Conservation (phyloP, 2,888 invertebrate species). For the Sarcophaga rosellei region DNA sequence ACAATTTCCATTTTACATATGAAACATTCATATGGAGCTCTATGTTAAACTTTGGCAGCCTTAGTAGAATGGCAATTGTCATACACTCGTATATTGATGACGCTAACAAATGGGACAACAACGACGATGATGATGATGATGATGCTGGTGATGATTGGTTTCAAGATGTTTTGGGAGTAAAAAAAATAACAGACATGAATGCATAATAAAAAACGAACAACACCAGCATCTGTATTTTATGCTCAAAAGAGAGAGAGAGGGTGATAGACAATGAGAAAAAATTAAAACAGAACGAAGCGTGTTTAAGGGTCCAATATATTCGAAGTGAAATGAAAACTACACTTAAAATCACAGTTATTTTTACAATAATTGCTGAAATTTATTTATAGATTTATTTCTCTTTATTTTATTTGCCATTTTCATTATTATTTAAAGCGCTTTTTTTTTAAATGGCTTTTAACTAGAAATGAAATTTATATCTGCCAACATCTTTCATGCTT, state of each 20-base stretch:
- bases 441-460: background rate
- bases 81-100: conserved; percentile 40
- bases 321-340: background rate
- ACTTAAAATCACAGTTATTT: background rate
- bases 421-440: background rate
- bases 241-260: no score
- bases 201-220: background rate
- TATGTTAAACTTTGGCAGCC: no score
- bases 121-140: no score
- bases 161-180: background rate
- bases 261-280: background rate
- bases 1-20: conserved; percentile 13
- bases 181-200: background rate
- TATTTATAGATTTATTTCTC: background rate
- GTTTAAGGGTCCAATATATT: conserved; percentile 37
- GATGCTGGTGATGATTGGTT: conserved; percentile 34
- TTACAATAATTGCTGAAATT: background rate
- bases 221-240: background rate
- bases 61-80: conserved; percentile 12
- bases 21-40: conserved; percentile 5
- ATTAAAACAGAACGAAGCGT: conserved; percentile 1
- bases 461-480: conserved; percentile 5
- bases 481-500: no score
- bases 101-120: background rate
- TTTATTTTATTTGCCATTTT: background rate